A percentile compares a stretch with the other conserved stretches of the same genome.
These are phyloP conservation scores for Scrobipalpa atriplicella DNA, from an alignment of 2,888 invertebrate species.

Conservation along the genomic window DNA sequence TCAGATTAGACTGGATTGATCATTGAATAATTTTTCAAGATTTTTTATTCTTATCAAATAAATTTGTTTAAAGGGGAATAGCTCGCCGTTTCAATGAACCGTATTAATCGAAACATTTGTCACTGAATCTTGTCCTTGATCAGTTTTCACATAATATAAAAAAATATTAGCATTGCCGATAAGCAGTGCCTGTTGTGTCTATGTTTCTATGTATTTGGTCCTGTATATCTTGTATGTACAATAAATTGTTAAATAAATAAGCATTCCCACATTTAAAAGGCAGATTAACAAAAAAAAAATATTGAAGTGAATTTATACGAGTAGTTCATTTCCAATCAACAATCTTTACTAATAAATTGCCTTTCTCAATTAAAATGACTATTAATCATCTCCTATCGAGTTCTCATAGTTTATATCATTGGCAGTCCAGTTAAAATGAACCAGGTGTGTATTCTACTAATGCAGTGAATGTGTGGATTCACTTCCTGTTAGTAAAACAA, in stretches of 20 bases:
- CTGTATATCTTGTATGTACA: too few species aligned
- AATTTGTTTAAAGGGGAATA: too few species aligned
- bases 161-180: too few species aligned
- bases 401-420: slow-evolving; percentile 2
- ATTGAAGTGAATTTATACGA: neutral
- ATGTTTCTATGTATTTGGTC: too few species aligned
- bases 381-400: slow-evolving; percentile 8
- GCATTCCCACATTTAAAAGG: neutral
- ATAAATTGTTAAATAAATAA: neutral
- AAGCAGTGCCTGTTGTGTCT: too few species aligned
- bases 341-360: slow-evolving; percentile 16
- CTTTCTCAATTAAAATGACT: slow-evolving; percentile 16
- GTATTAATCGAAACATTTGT: too few species aligned
- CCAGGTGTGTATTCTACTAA: slow-evolving; percentile 1
- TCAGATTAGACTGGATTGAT: too few species aligned
- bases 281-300: slow-evolving; percentile 1
- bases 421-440: neutral
- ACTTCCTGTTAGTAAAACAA: neutral
- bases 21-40: too few species aligned
- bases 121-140: too few species aligned
- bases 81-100: too few species aligned
- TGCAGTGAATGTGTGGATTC: neutral
- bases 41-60: too few species aligned
- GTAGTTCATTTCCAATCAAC: slow-evolving; percentile 2
- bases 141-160: too few species aligned